Base-by-base conservation (phyloP, 2,113 vertebrate genomes). In the Carassius carassius region DNA sequence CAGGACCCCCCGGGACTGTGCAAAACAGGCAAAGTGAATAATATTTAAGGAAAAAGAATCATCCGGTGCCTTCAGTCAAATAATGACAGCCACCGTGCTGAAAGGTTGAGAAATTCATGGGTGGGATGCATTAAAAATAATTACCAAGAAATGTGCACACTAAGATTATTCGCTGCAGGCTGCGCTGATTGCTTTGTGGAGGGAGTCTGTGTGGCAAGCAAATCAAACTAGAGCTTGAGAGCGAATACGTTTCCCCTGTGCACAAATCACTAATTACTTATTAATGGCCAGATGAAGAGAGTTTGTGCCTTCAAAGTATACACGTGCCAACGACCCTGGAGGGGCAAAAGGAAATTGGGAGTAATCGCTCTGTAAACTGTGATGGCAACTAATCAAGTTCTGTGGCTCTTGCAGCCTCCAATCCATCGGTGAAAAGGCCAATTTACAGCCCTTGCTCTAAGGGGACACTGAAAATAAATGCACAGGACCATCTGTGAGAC, bases 181-280 rank as follows among this genome's bases (percentile, higher is more conserved):
- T 73, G 87, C 58, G 72, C 82, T 88, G 89, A 92, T 91, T 92
- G 91, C 90, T 90, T 92, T 91, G 89, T 91, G 90, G 80, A 81
- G 63, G 79, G 83, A 49, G 81, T 69, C 74, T 84, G 85, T 84
- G 85, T 17, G 80, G 73, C 86, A 87, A 86, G 60, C 25, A 70
- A 89, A 87, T 89, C 88, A 90, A 85, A 87, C 89, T 17, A 83
- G 86, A 77, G 23, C 37, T 75, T 29, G 70, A 44, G 60, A 81
- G 87, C 17, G 73, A 89, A 72, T 72, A 62, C 65, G 67, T 89
- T 87, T 88, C 85, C 51, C 70, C 63, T 37, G 89, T 87, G 88
- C 67, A 29, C 85, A 88, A 90, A 91, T 90, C 84, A 77, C 90
- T 91, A 91, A 92, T 93, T 91, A 92, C 89, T 90, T 90, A 92